Percentiles rank a stretch among this genome's conserved stretches.
phyloP scores from a whole-genome alignment of 2,888 invertebrate species.

The Ochropleura plecta region DNA sequence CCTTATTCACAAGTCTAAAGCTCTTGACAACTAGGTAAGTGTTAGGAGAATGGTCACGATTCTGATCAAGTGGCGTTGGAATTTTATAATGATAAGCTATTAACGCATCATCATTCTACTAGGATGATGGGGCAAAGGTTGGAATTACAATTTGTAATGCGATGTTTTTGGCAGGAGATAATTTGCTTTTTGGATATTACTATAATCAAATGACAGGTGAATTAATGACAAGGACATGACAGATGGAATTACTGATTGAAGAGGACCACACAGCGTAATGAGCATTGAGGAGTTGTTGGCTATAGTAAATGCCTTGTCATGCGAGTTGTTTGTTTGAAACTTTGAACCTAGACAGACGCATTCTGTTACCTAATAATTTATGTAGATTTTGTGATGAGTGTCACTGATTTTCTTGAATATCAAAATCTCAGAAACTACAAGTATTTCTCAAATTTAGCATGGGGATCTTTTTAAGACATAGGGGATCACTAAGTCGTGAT shows the following conservation, averaged over 20 bases:
- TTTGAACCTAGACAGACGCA: not conserved
- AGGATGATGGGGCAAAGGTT: constrained; percentile 40
- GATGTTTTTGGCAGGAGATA: constrained; percentile 26
- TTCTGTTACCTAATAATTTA: too few relatives aligned
- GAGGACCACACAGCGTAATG: not conserved
- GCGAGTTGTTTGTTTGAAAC: not conserved
- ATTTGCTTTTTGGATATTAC: constrained; percentile 18
- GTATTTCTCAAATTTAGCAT: too few relatives aligned
- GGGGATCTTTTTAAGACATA: too few relatives aligned
- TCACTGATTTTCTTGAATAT: too few relatives aligned
- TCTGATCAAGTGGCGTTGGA: constrained; percentile 31
- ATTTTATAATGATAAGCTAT: constrained; percentile 46
- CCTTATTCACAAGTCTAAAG: not conserved
- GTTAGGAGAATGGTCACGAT: constrained; percentile 40
- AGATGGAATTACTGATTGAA: not conserved
- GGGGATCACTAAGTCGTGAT: too few relatives aligned
- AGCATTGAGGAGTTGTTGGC: too few relatives aligned
- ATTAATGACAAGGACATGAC: constrained; percentile 15
- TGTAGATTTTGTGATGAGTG: too few relatives aligned
- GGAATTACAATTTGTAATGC: constrained; percentile 38
- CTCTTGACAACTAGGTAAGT: constrained; percentile 15
- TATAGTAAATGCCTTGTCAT: not conserved
- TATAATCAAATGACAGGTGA: not conserved
- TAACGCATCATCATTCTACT: constrained; percentile 5
- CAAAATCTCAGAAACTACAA: too few relatives aligned